Evolutionary conservation across 2,113 vertebrate species (phyloP), one percentile per base, ranked within the genome.

Genomic region (Seriola rivoliana): DNA sequence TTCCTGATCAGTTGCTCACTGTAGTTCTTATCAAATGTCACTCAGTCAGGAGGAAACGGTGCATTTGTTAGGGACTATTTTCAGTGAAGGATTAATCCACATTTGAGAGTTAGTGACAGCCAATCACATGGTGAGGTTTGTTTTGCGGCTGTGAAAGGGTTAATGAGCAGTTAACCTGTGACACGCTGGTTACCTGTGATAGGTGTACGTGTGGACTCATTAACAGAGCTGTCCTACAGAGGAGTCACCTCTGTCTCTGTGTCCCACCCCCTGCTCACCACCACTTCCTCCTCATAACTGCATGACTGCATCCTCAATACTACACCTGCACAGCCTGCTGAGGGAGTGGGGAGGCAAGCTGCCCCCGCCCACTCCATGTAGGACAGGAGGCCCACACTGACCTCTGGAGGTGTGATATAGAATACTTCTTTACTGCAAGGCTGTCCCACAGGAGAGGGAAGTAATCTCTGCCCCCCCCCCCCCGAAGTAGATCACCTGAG

Each of bases 171-270:
- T 12, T 16, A 29, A 14, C 3, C 44, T 46, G 44, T 46, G 14
- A 14, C 4, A 46, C 6, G 25, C 25, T 29, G 25, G 34, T 36
- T 36, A 36, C 34, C 4, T 36, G 34, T 4, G 34, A 46, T 21
- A 54, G 48, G 50, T 46, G 65, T 29, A 12, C 23, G 38, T 23
- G 58, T 59, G 67, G 50, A 21, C 55, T 57, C 48, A 19, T 0
- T 54, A 25, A 55, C 59, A 69, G 23, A 40, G 5, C 48, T 1
- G 48, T 38, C 70, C 58, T 71, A 40, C 48, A 32, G n/a, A 83
- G 67, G 85, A 89, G 90, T 92, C 89, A 93, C 92, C 92, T 93
- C 84, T 67, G 73, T n/a, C 64, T 79, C 25, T 8, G 6, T 32
- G 77, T 75, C 73, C 71, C 8, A 57, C 85, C 87, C 69, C 75